A percentile compares a stretch with the other conserved stretches of the same genome.
Evolutionary conservation across 1,140 invertebrate genomes (phyloP).

Genomic region (Drosophila takahashii): DNA sequence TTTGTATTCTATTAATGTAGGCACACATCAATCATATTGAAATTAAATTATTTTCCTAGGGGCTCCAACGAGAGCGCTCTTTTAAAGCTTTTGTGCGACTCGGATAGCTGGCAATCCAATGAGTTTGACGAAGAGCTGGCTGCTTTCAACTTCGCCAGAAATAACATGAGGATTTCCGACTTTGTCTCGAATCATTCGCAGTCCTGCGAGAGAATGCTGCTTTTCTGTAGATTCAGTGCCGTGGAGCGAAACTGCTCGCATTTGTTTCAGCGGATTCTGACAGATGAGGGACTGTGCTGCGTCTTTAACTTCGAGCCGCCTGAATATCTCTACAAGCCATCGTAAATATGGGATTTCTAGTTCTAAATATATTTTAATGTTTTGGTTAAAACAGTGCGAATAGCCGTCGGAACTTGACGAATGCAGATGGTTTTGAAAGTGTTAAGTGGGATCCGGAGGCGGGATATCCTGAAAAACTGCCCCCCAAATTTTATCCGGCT

Average conservation of each 20-base stretch:
- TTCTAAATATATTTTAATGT: not conserved
- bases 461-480: constrained; percentile 87
- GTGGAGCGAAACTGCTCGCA: constrained; percentile 87
- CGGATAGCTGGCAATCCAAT: constrained; percentile 10
- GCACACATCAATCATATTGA: not conserved
- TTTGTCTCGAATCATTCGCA: constrained; percentile 85
- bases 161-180: constrained; percentile 51
- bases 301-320: constrained; percentile 90
- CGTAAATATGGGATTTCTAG: not conserved
- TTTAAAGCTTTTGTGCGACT: constrained; percentile 55
- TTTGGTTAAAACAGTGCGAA: constrained; percentile 6
- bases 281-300: constrained; percentile 93
- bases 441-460: constrained; percentile 91
- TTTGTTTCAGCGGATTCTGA: constrained; percentile 90
- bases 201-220: constrained; percentile 89
- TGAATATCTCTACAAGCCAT: constrained; percentile 87
- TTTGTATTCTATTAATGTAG: not conserved
- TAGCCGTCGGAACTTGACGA: constrained; percentile 34
- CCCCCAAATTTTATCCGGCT: constrained; percentile 87
- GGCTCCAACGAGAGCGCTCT: constrained; percentile 51
- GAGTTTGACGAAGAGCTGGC: constrained; percentile 18
- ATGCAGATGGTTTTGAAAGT: constrained; percentile 43
- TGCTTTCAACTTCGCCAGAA: constrained; percentile 1
- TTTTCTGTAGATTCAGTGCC: constrained; percentile 88
- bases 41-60: constrained; percentile 18